A percentile compares a stretch with the other conserved stretches of the same genome.
Conservation (phyloP, 2,797 vertebrate species). For the Sardinella longiceps region DNA sequence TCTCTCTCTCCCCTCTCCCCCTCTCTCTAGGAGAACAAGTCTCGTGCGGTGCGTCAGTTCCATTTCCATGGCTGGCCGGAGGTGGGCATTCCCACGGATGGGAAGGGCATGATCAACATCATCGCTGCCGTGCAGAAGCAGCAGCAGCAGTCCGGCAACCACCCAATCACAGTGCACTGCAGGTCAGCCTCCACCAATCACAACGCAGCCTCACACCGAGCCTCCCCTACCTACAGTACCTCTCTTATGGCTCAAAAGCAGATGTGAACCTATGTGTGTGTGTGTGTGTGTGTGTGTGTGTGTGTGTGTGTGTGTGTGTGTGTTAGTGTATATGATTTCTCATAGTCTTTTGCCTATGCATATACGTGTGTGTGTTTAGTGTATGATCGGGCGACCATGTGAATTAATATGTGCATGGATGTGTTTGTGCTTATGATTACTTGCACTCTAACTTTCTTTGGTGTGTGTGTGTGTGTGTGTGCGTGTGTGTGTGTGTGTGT, state of each 20-base stretch:
- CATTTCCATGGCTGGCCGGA: conserved; percentile 99
- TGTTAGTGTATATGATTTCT: too few species aligned
- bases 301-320: not conserved
- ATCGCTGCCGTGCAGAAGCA: conserved; percentile 97
- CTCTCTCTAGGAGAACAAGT: conserved; percentile 88
- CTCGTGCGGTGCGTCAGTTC: conserved; percentile 91
- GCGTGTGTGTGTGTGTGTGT: not conserved
- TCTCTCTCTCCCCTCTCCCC: too few species aligned
- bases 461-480: not conserved
- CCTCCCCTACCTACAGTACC: too few species aligned
- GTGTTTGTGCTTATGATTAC: not conserved
- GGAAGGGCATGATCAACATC: conserved; percentile 98
- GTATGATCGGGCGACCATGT: too few species aligned
- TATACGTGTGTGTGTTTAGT: too few species aligned
- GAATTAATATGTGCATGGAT: not conserved
- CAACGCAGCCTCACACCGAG: not conserved
- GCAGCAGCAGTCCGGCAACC: conserved; percentile 98
- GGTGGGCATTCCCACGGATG: conserved; percentile 92
- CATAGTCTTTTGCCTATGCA: too few species aligned
- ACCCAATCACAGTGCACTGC: conserved; percentile 98
- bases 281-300: not conserved
- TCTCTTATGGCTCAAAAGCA: too few species aligned
- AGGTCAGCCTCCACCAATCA: conserved; percentile 73
- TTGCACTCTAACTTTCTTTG: not conserved
- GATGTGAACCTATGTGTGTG: not conserved